Conservation (phyloP, 2,797 vertebrate species). For the Picus viridis region DNA sequence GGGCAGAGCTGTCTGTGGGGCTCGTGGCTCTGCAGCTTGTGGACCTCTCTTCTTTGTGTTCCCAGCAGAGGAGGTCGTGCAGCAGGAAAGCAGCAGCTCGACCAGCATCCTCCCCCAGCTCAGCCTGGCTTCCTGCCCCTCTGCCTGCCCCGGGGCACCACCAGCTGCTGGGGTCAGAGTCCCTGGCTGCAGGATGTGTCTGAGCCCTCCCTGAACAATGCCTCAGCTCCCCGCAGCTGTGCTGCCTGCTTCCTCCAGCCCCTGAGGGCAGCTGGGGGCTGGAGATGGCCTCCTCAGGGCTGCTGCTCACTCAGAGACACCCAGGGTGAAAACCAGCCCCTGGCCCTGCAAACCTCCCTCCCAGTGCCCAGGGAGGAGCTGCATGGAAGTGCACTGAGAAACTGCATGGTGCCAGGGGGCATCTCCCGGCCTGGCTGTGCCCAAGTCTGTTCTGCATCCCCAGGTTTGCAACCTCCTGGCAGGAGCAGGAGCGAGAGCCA, state of each 20-base stretch:
- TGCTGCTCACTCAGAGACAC: background rate
- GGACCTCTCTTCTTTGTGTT: background rate
- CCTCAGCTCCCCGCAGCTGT: background rate
- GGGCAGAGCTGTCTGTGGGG: background rate
- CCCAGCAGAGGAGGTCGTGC: background rate
- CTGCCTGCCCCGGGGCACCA: background rate
- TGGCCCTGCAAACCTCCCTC: background rate
- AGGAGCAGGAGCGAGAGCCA: background rate
- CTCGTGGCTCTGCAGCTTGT: background rate
- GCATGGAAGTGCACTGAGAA: fast-evolving
- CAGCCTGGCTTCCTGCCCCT: constrained; percentile 28
- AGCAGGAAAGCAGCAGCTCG: constrained; percentile 34
- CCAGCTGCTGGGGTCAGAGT: background rate
- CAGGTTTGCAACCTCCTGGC: background rate
- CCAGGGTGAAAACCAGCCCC: background rate
- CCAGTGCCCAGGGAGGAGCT: background rate
- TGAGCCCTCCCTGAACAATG: background rate
- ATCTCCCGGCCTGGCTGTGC: fast-evolving
- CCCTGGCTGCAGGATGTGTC: constrained; percentile 9
- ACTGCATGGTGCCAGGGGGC: fast-evolving
- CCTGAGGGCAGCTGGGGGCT: background rate
- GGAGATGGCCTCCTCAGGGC: background rate
- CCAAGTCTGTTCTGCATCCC: fast-evolving
- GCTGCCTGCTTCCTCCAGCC: background rate
- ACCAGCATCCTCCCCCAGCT: background rate